A percentile compares a stretch with the other conserved stretches of the same genome.
These are phyloP conservation scores for Tragelaphus scriptus DNA, from an alignment of 2,113 vertebrate genomes.

Conservation along the genomic window DNA sequence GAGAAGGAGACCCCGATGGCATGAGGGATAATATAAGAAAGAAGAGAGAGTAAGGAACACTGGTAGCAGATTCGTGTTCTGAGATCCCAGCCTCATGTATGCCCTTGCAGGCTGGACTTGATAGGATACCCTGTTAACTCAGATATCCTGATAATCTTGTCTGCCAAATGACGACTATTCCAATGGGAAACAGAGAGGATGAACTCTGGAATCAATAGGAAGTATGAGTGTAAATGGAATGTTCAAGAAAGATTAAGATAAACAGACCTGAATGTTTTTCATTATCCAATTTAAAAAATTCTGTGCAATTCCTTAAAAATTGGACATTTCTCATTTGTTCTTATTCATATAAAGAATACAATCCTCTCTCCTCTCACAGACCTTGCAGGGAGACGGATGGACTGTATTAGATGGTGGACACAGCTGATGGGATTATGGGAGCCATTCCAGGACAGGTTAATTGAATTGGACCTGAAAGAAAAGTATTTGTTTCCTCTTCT, in stretches of 20 bases:
- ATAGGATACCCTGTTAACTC: neutral
- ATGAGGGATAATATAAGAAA: neutral
- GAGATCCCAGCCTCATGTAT: too few relatives aligned
- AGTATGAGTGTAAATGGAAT: neutral
- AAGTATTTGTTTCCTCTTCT: neutral
- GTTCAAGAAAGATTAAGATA: neutral
- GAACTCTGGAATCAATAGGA: neutral
- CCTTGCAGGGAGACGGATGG: neutral
- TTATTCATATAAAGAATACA: neutral
- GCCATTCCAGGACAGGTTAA: neutral
- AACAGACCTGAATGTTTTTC: neutral
- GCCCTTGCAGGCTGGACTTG: rapidly evolving
- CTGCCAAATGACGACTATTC: neutral
- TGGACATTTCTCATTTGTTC: neutral
- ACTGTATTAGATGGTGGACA: neutral
- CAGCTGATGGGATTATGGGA: neutral
- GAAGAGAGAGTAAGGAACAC: neutral
- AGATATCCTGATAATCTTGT: neutral
- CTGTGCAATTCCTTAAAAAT: neutral
- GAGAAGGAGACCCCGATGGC: neutral
- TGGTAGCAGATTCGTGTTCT: neutral
- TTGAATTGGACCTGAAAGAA: neutral
- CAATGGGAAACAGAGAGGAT: neutral
- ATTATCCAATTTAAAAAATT: neutral
- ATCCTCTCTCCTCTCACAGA: neutral